Percentiles rank a stretch among this genome's conserved stretches.
Conservation (phyloP, 2,888 invertebrate genomes). For the Hypolimnas misippus region DNA sequence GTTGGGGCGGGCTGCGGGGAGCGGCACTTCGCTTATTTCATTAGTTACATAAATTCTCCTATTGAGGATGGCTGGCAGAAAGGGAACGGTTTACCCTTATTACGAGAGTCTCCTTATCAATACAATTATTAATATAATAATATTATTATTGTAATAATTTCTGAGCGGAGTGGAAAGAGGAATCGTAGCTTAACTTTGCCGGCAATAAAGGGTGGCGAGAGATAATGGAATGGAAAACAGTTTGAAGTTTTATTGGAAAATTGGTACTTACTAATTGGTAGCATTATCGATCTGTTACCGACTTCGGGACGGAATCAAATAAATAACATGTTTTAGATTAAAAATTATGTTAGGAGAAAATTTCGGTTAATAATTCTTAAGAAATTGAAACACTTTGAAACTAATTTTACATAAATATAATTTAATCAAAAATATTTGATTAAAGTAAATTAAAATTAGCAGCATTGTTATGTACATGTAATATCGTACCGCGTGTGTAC, state of each 20-base stretch:
- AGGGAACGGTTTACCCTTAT: conserved; percentile 84
- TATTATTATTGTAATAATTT: conserved; percentile 85
- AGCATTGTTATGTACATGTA: not conserved
- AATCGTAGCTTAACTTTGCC: conserved; percentile 81
- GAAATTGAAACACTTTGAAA: too few species aligned
- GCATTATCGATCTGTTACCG: conserved; percentile 77
- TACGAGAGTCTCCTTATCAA: conserved; percentile 85
- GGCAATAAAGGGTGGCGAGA: conserved; percentile 82
- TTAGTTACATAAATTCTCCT: conserved; percentile 85
- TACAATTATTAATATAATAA: conserved; percentile 85
- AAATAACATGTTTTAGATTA: conserved; percentile 51
- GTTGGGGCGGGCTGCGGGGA: conserved; percentile 56
- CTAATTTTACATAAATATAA: too few species aligned
- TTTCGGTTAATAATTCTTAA: not conserved
- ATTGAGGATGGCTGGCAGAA: conserved; percentile 84
- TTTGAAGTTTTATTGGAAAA: conserved; percentile 84
- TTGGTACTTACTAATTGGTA: conserved; percentile 82
- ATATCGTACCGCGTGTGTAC: conserved; percentile 6
- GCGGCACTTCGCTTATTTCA: conserved; percentile 83
- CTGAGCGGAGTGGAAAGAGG: conserved; percentile 74
- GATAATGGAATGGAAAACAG: conserved; percentile 85
- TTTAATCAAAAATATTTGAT: not conserved
- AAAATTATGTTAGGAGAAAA: not conserved
- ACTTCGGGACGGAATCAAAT: conserved; percentile 55
- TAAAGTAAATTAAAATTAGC: conserved; percentile 1